A percentile compares a stretch with the other conserved stretches of the same genome.
phyloP scores from a whole-genome alignment of 2,113 vertebrate species.

The Pangasianodon gigas region DNA sequence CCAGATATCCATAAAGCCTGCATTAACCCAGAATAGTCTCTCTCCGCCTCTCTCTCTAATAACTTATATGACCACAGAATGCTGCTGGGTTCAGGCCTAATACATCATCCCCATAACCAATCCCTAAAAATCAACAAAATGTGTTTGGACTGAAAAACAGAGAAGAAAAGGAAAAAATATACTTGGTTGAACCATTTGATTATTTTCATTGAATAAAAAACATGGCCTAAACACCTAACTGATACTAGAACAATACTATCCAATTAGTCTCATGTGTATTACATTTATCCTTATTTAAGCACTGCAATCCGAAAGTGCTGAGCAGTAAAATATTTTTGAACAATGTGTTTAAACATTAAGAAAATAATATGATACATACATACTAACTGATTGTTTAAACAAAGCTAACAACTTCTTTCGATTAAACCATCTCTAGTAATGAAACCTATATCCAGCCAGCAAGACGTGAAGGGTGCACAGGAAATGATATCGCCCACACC shows the following conservation, averaged over 20 bases:
- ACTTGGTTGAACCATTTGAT: background rate
- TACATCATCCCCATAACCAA: background rate
- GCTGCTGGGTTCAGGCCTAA: background rate
- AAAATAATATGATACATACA: background rate
- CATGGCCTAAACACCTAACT: background rate
- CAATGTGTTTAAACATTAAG: background rate
- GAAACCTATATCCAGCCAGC: conserved; percentile 24
- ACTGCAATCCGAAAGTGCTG: no score
- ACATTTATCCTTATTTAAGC: background rate
- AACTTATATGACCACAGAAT: conserved; percentile 4
- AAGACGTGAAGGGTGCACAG: conserved; percentile 26
- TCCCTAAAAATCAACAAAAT: background rate
- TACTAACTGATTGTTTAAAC: background rate
- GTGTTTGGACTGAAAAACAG: background rate
- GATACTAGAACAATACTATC: background rate
- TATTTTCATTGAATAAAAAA: background rate
- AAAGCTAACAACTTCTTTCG: conserved; percentile 10
- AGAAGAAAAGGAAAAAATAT: background rate
- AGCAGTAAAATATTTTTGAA: background rate
- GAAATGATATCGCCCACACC: conserved; percentile 46
- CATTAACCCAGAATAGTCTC: conserved; percentile 13
- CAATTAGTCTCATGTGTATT: background rate
- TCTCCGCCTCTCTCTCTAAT: background rate
- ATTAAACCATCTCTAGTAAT: conserved; percentile 20
- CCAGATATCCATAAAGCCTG: background rate